Percentiles rank a stretch among this genome's conserved stretches.
These are phyloP conservation scores for Brachyhypopomus gauderio DNA, from an alignment of 2,113 vertebrate species.

Conservation along the genomic window DNA sequence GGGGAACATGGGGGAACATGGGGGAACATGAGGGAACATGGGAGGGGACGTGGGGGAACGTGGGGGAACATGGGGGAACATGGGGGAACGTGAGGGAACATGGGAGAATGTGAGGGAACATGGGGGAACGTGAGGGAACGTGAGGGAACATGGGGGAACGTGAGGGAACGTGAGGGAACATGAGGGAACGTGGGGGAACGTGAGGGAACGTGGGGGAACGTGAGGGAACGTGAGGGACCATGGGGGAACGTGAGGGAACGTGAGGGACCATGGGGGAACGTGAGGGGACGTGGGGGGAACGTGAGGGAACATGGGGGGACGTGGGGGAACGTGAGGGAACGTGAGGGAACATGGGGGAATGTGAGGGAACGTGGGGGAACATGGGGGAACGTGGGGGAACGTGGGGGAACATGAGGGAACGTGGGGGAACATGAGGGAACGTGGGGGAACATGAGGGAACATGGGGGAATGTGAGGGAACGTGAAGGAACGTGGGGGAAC, in stretches of 20 bases:
- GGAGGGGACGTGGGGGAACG: too few species aligned
- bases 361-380: constrained; percentile 3
- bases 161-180: constrained; percentile 3
- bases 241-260: constrained; percentile 12
- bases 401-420: constrained; percentile 9
- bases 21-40: too few species aligned
- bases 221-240: too few species aligned
- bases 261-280: constrained; percentile 1
- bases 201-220: constrained; percentile 3
- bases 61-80: constrained; percentile 3
- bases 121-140: constrained; percentile 26
- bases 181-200: constrained; percentile 15
- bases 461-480: constrained; percentile 22
- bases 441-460: not conserved
- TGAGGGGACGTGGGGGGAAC: too few species aligned
- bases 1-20: constrained; percentile 3
- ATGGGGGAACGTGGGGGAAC: constrained; percentile 15
- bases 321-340: constrained; percentile 7
- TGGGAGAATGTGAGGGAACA: not conserved
- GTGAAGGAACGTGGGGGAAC: constrained; percentile 1
- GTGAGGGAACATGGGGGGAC: constrained; percentile 19
- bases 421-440: too few species aligned
- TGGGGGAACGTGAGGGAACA: constrained; percentile 21
- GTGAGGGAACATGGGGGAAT: constrained; percentile 15
- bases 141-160: constrained; percentile 12